Evolutionary conservation across 2,797 vertebrate genomes (phyloP).

Genomic region (Urosaurus nigricauda): DNA sequence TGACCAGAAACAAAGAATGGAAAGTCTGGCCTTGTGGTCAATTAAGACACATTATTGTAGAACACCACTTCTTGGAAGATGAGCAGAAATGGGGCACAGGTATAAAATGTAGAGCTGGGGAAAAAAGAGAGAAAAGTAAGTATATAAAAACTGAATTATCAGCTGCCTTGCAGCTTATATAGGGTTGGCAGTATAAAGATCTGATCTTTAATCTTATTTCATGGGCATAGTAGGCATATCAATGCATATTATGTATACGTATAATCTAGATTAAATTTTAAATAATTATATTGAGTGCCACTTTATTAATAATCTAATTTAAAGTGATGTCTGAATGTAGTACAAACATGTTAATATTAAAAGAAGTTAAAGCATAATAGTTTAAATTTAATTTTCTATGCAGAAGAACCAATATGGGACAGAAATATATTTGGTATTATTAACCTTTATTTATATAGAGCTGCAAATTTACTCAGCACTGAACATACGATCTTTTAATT

Average conservation of each 20-base stretch:
- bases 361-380: neutral
- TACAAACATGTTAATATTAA: neutral
- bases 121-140: neutral
- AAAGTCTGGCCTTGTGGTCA: neutral
- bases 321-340: neutral
- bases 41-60: neutral
- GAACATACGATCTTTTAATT: too few relatives aligned
- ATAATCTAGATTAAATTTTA: neutral
- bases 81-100: neutral
- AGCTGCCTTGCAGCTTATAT: neutral
- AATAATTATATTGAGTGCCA: neutral
- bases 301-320: neutral
- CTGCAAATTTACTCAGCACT: too few relatives aligned
- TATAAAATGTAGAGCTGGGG: neutral
- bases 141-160: neutral
- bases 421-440: neutral
- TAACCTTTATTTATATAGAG: too few relatives aligned
- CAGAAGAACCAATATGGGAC: neutral
- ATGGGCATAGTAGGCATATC: too few relatives aligned
- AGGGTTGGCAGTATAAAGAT: neutral
- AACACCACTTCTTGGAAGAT: neutral
- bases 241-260: neutral
- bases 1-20: neutral
- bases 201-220: neutral
- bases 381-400: neutral